These are phyloP conservation scores for Sitobion miscanthi DNA, from an alignment of 1,140 invertebrate species.

Conservation along the genomic window DNA sequence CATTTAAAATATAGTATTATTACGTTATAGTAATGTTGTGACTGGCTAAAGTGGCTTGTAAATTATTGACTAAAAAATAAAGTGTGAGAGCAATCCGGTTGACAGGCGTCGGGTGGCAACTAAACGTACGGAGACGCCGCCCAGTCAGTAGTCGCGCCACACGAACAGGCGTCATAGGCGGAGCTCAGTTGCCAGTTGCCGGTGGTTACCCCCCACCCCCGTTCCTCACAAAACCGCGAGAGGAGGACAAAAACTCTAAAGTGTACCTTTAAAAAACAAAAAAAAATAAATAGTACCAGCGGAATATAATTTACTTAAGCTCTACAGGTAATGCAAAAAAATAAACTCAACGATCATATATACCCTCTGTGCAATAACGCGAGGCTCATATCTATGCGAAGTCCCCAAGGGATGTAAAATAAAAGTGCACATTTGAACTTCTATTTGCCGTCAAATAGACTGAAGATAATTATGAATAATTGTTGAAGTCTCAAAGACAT, in stretches of 20 bases:
- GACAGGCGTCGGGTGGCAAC: constrained; percentile 55
- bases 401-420: too few relatives aligned
- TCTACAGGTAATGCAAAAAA: not conserved
- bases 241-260: not conserved
- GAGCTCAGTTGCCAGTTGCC: constrained; percentile 29
- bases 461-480: too few relatives aligned
- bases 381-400: too few relatives aligned
- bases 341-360: not conserved
- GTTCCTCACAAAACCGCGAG: not conserved
- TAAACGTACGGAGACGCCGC: constrained; percentile 25
- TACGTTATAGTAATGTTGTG: not conserved
- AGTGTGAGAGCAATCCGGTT: not conserved
- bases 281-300: not conserved
- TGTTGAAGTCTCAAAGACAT: too few relatives aligned
- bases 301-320: not conserved
- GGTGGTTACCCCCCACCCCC: not conserved
- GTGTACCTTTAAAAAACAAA: not conserved
- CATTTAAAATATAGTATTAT: not conserved
- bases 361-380: too few relatives aligned
- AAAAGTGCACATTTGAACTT: too few relatives aligned
- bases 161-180: constrained; percentile 52
- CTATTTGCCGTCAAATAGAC: too few relatives aligned
- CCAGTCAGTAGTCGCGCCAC: not conserved
- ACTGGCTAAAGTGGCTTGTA: not conserved
- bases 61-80: constrained; percentile 30